Evolutionary conservation across 2,797 vertebrate species (phyloP).

Genomic region (Myripristis jacobus): DNA sequence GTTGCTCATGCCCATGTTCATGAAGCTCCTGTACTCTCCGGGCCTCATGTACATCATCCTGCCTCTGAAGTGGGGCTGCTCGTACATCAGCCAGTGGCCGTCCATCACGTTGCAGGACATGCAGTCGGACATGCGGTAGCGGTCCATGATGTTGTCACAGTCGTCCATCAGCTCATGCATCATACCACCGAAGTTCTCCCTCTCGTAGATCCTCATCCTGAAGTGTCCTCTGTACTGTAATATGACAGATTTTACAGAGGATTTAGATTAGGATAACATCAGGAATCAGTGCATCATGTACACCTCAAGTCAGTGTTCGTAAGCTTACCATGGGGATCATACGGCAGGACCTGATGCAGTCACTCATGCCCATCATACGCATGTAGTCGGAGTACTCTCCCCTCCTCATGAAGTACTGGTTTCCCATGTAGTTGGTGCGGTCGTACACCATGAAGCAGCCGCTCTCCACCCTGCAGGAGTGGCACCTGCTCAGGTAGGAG

Average conservation of each 20-base stretch:
- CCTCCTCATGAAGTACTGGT: conserved; percentile 79
- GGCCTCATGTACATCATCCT: conserved; percentile 53
- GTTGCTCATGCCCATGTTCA: conserved; percentile 15
- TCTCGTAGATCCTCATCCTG: conserved; percentile 80
- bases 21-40: conserved; percentile 60
- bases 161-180: conserved; percentile 61
- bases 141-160: conserved; percentile 42
- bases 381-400: conserved; percentile 79
- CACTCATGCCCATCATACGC: conserved; percentile 48
- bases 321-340: conserved; percentile 43
- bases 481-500: conserved; percentile 76
- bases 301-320: neutral
- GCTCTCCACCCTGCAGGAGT: conserved; percentile 80
- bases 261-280: conserved; percentile 29
- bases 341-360: conserved; percentile 48
- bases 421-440: conserved; percentile 72
- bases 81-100: conserved; percentile 59
- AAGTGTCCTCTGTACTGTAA: conserved; percentile 74
- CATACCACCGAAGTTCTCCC: conserved; percentile 74
- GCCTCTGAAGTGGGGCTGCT: conserved; percentile 50
- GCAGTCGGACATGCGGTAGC: conserved; percentile 39
- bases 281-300: neutral
- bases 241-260: too few relatives aligned
- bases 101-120: conserved; percentile 58
- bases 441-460: conserved; percentile 84